Percentiles rank a stretch among this genome's conserved stretches.
phyloP scores from a whole-genome alignment of 2,113 vertebrate species.

The Datnioides undecimradiatus region DNA sequence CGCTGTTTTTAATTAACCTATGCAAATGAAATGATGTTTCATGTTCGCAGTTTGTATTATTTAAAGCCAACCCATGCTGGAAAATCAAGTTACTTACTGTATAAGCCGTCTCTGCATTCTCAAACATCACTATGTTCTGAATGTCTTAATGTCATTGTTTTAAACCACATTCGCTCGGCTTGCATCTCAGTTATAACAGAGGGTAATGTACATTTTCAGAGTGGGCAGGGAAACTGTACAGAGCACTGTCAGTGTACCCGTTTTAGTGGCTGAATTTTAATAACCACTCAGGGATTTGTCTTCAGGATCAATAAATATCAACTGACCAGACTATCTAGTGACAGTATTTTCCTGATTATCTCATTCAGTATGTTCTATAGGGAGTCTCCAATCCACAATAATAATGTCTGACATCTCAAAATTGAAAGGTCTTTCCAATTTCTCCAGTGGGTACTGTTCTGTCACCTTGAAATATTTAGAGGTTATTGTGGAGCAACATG shows the following conservation, averaged over 20 bases:
- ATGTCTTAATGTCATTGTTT: slow-evolving; percentile 1
- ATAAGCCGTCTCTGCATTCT: slow-evolving; percentile 8
- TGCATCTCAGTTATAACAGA: background rate
- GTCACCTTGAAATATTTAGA: slow-evolving; percentile 56
- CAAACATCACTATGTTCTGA: background rate
- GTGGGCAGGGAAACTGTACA: background rate
- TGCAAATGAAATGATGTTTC: slow-evolving; percentile 81
- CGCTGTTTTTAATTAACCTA: slow-evolving; percentile 83
- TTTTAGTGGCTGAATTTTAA: background rate
- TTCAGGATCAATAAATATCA: slow-evolving; percentile 26
- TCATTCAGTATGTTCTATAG: background rate
- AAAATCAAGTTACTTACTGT: slow-evolving; percentile 56
- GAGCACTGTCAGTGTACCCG: background rate
- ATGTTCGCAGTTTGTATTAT: slow-evolving; percentile 71
- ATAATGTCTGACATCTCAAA: slow-evolving; percentile 19
- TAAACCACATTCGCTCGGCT: background rate
- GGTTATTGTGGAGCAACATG: slow-evolving; percentile 25
- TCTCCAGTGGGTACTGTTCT: slow-evolving; percentile 8
- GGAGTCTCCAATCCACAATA: slow-evolving; percentile 23
- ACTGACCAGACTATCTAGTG: background rate
- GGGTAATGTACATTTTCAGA: background rate
- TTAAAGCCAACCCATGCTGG: slow-evolving; percentile 61
- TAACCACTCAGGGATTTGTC: slow-evolving; percentile 14
- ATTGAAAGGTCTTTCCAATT: slow-evolving; percentile 29
- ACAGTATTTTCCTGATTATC: background rate